Evolutionary conservation across 2,888 invertebrate genomes (phyloP), one percentile per base, ranked within the genome.

Genomic region (Lithophane leautieri): DNA sequence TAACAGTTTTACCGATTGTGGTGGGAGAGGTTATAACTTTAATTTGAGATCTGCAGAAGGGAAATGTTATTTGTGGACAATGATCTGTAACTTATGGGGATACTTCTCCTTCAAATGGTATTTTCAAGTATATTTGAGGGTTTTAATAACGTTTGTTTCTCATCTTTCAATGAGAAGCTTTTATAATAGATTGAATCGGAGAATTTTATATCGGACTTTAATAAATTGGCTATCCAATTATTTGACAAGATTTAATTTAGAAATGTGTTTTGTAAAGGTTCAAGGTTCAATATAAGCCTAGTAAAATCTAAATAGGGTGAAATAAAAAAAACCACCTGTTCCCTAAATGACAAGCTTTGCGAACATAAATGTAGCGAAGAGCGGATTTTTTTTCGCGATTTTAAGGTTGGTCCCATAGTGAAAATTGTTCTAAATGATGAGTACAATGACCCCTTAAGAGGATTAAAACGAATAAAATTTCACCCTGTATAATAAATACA

Each of bases 1-100:
- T 78, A 71, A 74, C 40, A 6, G 65, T 70, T 70, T 47, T 42
- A 69, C 34, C 56, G 70, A 78, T 70, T 66, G 54, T 50, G 79
- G 65, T 12, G 25, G 19, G 28, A 42, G 56, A 40, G 67, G 28
- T 72, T 72, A 19, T 71, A 67, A 52, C 14, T 76, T 80, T 79
- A 66, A 66, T 73, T 73, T 70, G 61, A 70, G 61, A 52, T 68
- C 34, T 47, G 50, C 60, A 69, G 58, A 56, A 56, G 40, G 58
- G 28, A 28, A 47, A 78, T 78, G n/a, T 34, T 69, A 65, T 60
- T 74, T 80, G 61, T 58, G 44, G 56, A 69, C 28, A 44, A 28
- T 52, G 54, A 61, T 0, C 34, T 69, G n/a, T n/a, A 73, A 58
- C 4, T 65, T 19, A 60, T 69, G 4, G 16, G 11, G 6, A 34